Percentiles rank a stretch among this genome's conserved stretches.
These are phyloP conservation scores for Malurus splendens DNA, from an alignment of 2,797 vertebrate species.

Conservation along the genomic window DNA sequence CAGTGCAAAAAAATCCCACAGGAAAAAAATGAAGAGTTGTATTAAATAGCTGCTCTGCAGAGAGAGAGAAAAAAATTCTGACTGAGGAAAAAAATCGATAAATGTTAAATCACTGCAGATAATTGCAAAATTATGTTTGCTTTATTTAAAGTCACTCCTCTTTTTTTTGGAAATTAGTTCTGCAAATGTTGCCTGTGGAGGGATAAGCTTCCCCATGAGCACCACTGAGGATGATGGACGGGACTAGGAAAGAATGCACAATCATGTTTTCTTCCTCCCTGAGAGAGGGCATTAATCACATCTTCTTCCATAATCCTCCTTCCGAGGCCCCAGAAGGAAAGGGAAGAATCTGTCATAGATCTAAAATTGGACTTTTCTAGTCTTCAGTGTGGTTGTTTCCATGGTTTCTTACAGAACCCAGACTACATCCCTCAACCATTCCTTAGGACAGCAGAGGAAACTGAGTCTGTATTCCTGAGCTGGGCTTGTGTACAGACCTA, in stretches of 20 bases:
- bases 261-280: constrained; percentile 38
- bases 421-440: background rate
- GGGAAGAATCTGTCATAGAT: background rate
- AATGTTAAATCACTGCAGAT: background rate
- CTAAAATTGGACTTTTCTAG: background rate
- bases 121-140: constrained; percentile 9
- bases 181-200: constrained; percentile 32
- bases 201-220: constrained; percentile 28
- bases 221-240: background rate
- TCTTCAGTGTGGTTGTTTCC: constrained; percentile 1
- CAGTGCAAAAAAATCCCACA: background rate
- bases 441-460: background rate
- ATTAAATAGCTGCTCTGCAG: background rate
- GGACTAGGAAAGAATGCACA: constrained; percentile 23
- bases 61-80: background rate
- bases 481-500: background rate
- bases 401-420: background rate
- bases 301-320: constrained; percentile 24
- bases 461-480: background rate
- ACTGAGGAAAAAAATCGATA: constrained; percentile 40
- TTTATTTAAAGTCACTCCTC: background rate
- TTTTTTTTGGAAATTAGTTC: constrained; percentile 33
- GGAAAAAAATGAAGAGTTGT: background rate
- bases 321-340: constrained; percentile 15
- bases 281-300: constrained; percentile 51